A percentile compares a stretch with the other conserved stretches of the same genome.
These are phyloP conservation scores for Sebastes aleutianus DNA, from an alignment of 2,797 vertebrate species.

Conservation along the genomic window DNA sequence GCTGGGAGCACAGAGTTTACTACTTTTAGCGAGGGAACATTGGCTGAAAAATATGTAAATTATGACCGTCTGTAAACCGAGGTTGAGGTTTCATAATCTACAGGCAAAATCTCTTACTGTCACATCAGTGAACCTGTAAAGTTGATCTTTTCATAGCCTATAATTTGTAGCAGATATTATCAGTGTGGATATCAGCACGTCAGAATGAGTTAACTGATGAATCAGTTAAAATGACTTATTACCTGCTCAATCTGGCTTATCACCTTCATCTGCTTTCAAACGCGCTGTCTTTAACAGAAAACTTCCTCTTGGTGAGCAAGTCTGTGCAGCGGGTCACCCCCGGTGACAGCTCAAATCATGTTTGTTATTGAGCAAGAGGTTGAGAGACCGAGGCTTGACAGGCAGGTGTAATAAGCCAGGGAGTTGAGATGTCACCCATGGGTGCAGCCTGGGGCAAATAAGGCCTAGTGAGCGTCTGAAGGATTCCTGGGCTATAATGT, in stretches of 20 bases:
- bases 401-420: slow-evolving; percentile 81
- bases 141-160: slow-evolving; percentile 58
- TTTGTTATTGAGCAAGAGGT: slow-evolving; percentile 69
- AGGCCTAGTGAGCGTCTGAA: slow-evolving; percentile 52
- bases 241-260: slow-evolving; percentile 62
- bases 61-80: slow-evolving; percentile 3
- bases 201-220: slow-evolving; percentile 56
- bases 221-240: slow-evolving; percentile 69
- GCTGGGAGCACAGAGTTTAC: neutral
- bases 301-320: slow-evolving; percentile 62
- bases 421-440: slow-evolving; percentile 77
- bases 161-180: slow-evolving; percentile 73
- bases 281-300: slow-evolving; percentile 41
- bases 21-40: neutral
- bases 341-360: slow-evolving; percentile 59
- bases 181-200: slow-evolving; percentile 55
- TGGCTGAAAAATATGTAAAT: slow-evolving; percentile 24
- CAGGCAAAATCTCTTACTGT: slow-evolving; percentile 52
- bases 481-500: slow-evolving; percentile 73
- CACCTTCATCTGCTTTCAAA: slow-evolving; percentile 65
- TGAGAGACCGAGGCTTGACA: slow-evolving; percentile 62
- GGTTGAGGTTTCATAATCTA: slow-evolving; percentile 33
- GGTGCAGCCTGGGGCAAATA: slow-evolving; percentile 68
- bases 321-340: slow-evolving; percentile 44
- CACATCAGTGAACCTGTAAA: slow-evolving; percentile 65